These are phyloP conservation scores for Platygyra sinensis DNA, from an alignment of 64 coral and sea anemone genomes.

Conservation along the genomic window DNA sequence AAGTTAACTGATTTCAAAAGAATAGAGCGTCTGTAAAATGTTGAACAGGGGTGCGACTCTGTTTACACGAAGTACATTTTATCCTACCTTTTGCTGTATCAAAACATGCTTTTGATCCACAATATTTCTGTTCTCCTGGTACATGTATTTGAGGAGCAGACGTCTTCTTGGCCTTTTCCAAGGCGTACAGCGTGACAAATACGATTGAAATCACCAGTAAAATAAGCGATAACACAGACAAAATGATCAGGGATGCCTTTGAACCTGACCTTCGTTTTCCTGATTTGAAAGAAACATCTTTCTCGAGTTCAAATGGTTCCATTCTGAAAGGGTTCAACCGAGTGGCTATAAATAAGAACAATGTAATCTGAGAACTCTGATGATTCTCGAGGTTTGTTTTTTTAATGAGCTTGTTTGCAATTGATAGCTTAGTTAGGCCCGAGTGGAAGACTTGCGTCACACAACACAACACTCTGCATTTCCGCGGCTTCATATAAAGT, in stretches of 20 bases:
- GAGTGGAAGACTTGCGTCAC: background rate
- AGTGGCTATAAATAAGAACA: background rate
- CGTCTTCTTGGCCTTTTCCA: slow-evolving; percentile 9
- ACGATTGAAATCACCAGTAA: slow-evolving; percentile 31
- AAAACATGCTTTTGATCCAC: slow-evolving; percentile 25
- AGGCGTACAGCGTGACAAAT: slow-evolving; percentile 35
- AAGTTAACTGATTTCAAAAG: too few relatives aligned
- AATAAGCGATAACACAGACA: background rate
- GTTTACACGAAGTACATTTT: background rate
- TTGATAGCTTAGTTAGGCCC: background rate
- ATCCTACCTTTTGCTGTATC: background rate
- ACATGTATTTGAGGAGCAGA: background rate
- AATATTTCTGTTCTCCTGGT: background rate
- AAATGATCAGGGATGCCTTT: background rate
- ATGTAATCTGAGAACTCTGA: background rate
- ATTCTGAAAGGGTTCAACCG: background rate
- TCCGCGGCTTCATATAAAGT: too few relatives aligned
- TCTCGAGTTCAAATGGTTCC: background rate
- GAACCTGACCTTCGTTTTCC: background rate
- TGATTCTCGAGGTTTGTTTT: background rate
- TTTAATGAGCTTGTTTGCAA: background rate
- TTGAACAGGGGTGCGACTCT: background rate
- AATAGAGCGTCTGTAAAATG: too few relatives aligned
- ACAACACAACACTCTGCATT: too few relatives aligned
- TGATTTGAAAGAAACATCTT: background rate